Evolutionary conservation across 2,797 vertebrate species (phyloP), one percentile per base, ranked within the genome.

Genomic region (Epinephelus awoara): DNA sequence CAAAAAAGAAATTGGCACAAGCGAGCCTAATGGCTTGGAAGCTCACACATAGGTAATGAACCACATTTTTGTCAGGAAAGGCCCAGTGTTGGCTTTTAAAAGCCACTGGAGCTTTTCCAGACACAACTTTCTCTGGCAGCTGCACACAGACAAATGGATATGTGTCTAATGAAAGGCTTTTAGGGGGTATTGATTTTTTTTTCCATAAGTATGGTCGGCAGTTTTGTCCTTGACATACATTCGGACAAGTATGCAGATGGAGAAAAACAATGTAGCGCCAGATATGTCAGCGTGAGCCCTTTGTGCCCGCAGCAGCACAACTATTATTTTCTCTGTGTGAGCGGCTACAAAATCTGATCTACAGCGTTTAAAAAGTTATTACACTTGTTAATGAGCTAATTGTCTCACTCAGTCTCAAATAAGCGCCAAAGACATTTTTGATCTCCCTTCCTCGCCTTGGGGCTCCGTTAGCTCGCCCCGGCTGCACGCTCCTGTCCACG

Each of bases 141-240:
- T 71, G 61, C 73, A 70, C 85, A 68, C 84, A 73, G 84, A 88
- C 85, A 93, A 93, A 93, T 93, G 90, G 91, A 81, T 79, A 70
- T 80, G 79, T 81, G 79, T 89, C 83, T 90, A 89, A 91, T 88
- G 79, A 93, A 90, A 92, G 89, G 91, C 94, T 94, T 94, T 95
- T 95, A 94, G 89, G 51, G 77, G 67, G 40, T 92, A 96, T 95
- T 92, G 94, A 95, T 94, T 93, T 77, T 80, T 76, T 68, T 38
- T 67, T 62, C 64, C 58, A 72, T 67, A 87, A 82, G 88, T 82
- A 77, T 65, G 23, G 77, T 64, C 42, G 7, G 18, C 52, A 73
- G 46, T 62, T 88, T 73, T 77, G 86, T 82, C 86, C 89, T 91
- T 91, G 85, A 88, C 83, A 89, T 80, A 75, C 69, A 84, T 86